Evolutionary conservation across 2,797 vertebrate genomes (phyloP).

Genomic region (Acanthurus leucopareius): DNA sequence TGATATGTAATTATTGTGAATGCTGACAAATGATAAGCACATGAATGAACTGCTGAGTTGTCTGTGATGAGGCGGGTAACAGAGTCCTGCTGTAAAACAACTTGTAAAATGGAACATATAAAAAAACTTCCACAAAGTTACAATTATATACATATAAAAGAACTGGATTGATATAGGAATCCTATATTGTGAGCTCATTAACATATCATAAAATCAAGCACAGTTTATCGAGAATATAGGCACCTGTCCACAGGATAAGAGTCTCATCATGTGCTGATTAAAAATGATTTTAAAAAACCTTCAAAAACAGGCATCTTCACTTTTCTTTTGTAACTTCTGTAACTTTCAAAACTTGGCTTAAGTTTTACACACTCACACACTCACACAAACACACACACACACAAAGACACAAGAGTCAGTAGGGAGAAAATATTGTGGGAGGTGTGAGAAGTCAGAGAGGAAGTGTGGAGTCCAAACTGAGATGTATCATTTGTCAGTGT

Average conservation of each 20-base stretch:
- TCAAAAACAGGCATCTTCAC: neutral
- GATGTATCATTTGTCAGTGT: conserved; percentile 46
- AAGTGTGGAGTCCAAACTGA: conserved; percentile 22
- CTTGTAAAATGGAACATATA: conserved; percentile 22
- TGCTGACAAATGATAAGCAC: conserved; percentile 32
- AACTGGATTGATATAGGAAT: conserved; percentile 16
- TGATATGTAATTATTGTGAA: conserved; percentile 42
- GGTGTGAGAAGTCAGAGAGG: conserved; percentile 31
- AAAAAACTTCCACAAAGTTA: conserved; percentile 1
- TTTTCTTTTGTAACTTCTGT: neutral
- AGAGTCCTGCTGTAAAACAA: conserved; percentile 15
- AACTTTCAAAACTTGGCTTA: conserved; percentile 3
- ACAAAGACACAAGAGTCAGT: conserved; percentile 9
- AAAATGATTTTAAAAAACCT: conserved; percentile 31
- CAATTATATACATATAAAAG: conserved; percentile 47
- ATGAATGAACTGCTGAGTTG: conserved; percentile 26
- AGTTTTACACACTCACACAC: neutral
- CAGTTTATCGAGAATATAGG: neutral
- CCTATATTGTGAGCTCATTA: conserved; percentile 14
- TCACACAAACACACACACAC: neutral
- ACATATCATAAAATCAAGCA: conserved; percentile 12
- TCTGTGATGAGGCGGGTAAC: conserved; percentile 21
- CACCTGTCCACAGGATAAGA: conserved; percentile 3
- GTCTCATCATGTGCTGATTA: conserved; percentile 8
- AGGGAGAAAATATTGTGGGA: conserved; percentile 3